Evolutionary conservation across 2,113 vertebrate species (phyloP).

Genomic region (Empidonax alnorum): DNA sequence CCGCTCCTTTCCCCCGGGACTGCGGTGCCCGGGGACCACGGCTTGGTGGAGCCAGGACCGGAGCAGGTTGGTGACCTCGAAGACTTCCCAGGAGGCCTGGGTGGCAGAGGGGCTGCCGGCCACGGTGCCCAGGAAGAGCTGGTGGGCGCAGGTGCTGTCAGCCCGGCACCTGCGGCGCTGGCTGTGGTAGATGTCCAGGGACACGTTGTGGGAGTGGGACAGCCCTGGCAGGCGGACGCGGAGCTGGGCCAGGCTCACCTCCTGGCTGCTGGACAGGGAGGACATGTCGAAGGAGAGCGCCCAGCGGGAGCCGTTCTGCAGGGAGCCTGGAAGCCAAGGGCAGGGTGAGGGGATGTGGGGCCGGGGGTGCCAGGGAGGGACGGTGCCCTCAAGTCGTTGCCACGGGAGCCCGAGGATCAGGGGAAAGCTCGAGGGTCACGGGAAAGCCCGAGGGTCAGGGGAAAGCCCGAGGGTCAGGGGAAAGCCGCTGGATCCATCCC

Average conservation of each 20-base stretch:
- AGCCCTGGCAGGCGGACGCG: constrained; percentile 71
- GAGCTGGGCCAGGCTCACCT: constrained; percentile 82
- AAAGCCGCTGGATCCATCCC: neutral
- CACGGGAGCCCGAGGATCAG: accelerated
- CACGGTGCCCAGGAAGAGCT: constrained; percentile 80
- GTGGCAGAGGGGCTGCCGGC: neutral
- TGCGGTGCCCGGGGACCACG: accelerated
- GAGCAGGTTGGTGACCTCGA: constrained; percentile 81
- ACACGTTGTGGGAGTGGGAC: constrained; percentile 27
- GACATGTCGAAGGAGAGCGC: constrained; percentile 86
- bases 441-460: neutral
- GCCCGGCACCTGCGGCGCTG: constrained; percentile 19
- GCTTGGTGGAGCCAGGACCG: constrained; percentile 78
- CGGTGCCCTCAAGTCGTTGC: accelerated
- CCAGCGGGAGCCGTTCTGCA: constrained; percentile 79
- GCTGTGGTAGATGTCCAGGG: constrained; percentile 84
- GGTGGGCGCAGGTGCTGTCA: constrained; percentile 32
- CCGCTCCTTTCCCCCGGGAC: accelerated
- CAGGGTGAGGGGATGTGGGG: neutral
- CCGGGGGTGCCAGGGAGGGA: neutral
- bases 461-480: neutral
- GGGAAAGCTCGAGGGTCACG: accelerated
- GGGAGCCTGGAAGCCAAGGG: constrained; percentile 72
- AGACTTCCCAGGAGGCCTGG: constrained; percentile 81
- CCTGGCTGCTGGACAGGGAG: constrained; percentile 77